Evolutionary conservation across 2,113 vertebrate genomes (phyloP), one percentile per base, ranked within the genome.

Genomic region (Leucopternis melanops): DNA sequence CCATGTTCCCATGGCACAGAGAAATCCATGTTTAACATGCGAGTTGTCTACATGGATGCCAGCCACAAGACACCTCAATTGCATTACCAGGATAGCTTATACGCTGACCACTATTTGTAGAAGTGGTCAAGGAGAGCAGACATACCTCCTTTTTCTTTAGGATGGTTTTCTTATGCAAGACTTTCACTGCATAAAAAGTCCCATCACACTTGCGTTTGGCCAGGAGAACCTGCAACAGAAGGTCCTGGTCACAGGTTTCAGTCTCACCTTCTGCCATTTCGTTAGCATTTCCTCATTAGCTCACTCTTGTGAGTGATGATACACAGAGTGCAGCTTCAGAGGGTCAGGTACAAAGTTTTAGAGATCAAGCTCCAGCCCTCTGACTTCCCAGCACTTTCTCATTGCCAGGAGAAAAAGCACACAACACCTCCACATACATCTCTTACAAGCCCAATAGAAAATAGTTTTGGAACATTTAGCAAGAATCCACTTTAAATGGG

Each of bases 151-250:
- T 99, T 83, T 99, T 99, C 98, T 99, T 99, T 70, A 99, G 97
- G 79, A 99, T 99, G 50, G 99, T 98, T 97, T 99, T 99, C 98
- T 99, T 99, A 97, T 99, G 99, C 92, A 99, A 97, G 92, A 99
- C 99, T 96, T 99, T 99, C 69, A 99, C 98, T 2, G 99, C 99
- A 9, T 99, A 99, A 96, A 99, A 99, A 17, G 96, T 99, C 65
- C 98, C 98, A 2, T 99, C 99, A 1, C 98, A 98, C 97, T 99
- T 99, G 86, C 97, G 98, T 90, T 99, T 99, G 83, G 99, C 99
- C 86, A 99, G 98, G 31, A 99, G 98, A 69, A 99, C 99, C 99
- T 99, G 97, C 92, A 96, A 90, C 32, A 91, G 63, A 94, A 94
- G 47, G n/a, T 61, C n/a, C 36, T 32, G 25, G 31, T 80, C 63